A percentile compares a stretch with the other conserved stretches of the same genome.
These are phyloP conservation scores for Calcarius lapponicus DNA, from an alignment of 2,797 vertebrate genomes.

Conservation along the genomic window DNA sequence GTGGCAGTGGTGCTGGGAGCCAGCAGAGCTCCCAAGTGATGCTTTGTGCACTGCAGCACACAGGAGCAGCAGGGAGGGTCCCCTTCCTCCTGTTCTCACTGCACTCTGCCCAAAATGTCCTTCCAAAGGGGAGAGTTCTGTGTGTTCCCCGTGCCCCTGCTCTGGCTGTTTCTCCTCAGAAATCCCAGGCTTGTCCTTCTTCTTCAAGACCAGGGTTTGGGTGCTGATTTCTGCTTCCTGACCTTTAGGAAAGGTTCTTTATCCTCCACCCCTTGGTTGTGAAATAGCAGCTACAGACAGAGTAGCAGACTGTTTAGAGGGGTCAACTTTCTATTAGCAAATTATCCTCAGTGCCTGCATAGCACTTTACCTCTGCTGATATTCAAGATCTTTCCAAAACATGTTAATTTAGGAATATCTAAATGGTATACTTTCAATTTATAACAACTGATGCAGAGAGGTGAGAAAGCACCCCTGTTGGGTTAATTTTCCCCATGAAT, in stretches of 20 bases:
- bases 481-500: slow-evolving; percentile 56
- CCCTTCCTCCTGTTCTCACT: not conserved
- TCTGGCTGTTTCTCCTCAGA: not conserved
- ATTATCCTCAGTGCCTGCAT: not conserved
- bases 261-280: not conserved
- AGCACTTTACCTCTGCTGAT: not conserved
- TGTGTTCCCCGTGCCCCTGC: accelerated
- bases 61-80: not conserved
- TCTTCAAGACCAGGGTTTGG: not conserved
- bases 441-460: slow-evolving; percentile 42
- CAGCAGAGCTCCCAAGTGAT: not conserved
- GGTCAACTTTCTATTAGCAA: not conserved
- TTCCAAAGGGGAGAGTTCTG: not conserved
- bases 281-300: not conserved
- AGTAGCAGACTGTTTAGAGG: not conserved
- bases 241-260: not conserved
- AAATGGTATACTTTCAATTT: slow-evolving; percentile 51
- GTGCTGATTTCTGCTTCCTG: not conserved
- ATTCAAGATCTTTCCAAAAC: not conserved
- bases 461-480: slow-evolving; percentile 23
- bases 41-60: not conserved
- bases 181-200: not conserved
- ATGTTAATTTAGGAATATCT: slow-evolving; percentile 48
- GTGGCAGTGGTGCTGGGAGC: not conserved
- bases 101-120: not conserved